Percentiles rank a stretch among this genome's conserved stretches.
phyloP scores from a whole-genome alignment of 2,888 invertebrate species.

The Microplitis manilae region DNA sequence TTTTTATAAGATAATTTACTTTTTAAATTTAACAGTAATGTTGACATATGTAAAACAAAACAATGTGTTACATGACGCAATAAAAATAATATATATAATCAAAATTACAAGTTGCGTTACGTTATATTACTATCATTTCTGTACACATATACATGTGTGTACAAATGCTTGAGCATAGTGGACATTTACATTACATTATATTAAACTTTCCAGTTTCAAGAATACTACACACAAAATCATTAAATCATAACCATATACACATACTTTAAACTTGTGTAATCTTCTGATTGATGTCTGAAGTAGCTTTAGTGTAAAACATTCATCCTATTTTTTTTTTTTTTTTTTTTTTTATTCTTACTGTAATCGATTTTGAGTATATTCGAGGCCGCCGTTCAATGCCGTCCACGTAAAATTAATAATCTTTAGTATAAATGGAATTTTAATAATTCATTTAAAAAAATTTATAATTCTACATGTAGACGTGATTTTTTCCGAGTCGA shows the following conservation, averaged over 20 bases:
- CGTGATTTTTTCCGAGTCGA: no score
- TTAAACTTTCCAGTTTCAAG: not conserved
- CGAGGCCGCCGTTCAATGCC: not conserved
- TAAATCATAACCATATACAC: not conserved
- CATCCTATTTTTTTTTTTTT: slow-evolving; percentile 3
- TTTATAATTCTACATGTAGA: no score
- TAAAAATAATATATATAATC: not conserved
- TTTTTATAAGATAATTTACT: not conserved
- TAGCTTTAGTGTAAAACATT: not conserved
- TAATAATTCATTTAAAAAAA: no score
- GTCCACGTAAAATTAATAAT: not conserved
- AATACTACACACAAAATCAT: not conserved
- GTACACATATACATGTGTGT: not conserved
- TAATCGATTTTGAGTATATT: not conserved
- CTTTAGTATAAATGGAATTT: no score
- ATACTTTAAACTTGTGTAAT: slow-evolving; percentile 32
- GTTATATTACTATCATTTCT: not conserved
- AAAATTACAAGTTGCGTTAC: not conserved
- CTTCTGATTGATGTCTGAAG: slow-evolving; percentile 38
- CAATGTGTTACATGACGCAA: not conserved
- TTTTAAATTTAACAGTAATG: not conserved
- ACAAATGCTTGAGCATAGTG: not conserved
- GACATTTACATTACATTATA: not conserved
- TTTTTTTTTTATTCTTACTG: not conserved
- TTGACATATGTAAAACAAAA: not conserved